Evolutionary conservation across 64 coral and sea anemone species (phyloP), one percentile per base, ranked within the genome.

Genomic region (Pachyseris speciosa): DNA sequence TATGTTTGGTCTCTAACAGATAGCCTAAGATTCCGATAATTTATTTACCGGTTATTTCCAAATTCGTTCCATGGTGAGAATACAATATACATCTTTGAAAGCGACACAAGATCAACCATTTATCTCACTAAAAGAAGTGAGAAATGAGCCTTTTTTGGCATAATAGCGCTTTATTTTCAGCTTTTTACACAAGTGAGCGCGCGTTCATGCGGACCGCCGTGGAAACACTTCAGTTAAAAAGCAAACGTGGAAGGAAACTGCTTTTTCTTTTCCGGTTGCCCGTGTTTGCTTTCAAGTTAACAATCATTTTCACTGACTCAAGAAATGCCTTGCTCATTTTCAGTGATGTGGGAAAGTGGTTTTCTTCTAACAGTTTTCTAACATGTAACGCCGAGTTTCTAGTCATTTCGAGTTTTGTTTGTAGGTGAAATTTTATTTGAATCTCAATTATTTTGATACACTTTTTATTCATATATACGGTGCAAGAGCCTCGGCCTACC

Each of bases 381-480:
- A 57, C 52, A 12, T 19, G 7, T 57, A 57, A 57, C 22, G n/a
- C 52, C 52, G 52, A 57, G 13, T 57, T 19, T 57, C 52, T 0
- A 12, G 7, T 1, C 52, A 19, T 57, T 57, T 57, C 52, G 52
- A 57, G 52, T 20, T 57, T 57, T 10, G 52, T 20, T 16, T 57
- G 52, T 57, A 57, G 52, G 13, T 57, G 17, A 20, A 57, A 57
- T 57, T 57, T 57, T 57, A 12, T 37, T 39, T 74, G 43, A 41
- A 41, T 37, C 37, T 74, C 20, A 41, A 41, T 32, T 74, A 45
- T 74, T 45, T 74, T 74, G 37, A 45, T 74, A 74, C 71, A 32
- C 71, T 74, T 37, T 41, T 10, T 32, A 74, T 74, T 74, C 37
- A 74, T 74, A 41, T 74, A 8, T 41, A 37, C 30, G 53, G 59